These are phyloP conservation scores for Dasyornis broadbenti DNA, from an alignment of 2,113 vertebrate genomes.

Conservation along the genomic window DNA sequence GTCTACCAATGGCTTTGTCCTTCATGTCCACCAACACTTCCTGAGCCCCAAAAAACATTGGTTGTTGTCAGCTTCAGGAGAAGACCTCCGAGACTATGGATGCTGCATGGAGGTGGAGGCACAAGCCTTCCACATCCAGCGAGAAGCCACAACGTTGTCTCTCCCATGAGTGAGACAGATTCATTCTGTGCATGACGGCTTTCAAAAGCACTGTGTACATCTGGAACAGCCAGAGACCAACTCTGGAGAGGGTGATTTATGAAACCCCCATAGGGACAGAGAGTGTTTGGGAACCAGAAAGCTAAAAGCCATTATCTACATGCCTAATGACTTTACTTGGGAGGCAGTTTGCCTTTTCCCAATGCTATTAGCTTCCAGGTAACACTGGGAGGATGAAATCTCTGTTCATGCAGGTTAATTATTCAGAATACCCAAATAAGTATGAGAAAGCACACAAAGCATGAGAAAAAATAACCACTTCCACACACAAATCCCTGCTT, in stretches of 20 bases:
- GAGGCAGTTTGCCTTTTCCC: not conserved
- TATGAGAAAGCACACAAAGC: not conserved
- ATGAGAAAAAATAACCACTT: not conserved
- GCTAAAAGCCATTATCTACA: not conserved
- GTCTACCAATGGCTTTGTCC: not conserved
- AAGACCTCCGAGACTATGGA: not conserved
- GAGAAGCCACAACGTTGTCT: fast-evolving
- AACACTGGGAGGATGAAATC: not conserved
- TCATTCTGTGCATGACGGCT: not conserved
- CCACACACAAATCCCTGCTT: not conserved
- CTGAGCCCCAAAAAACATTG: not conserved
- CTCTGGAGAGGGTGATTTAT: not conserved
- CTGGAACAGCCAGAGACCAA: not conserved
- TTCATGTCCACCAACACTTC: not conserved
- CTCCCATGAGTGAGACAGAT: not conserved
- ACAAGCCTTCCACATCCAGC: not conserved
- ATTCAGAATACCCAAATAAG: not conserved
- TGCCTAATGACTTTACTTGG: not conserved
- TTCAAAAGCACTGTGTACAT: not conserved
- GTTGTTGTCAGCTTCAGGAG: not conserved
- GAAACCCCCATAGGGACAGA: not conserved
- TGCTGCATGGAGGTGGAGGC: not conserved
- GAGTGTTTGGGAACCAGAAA: not conserved
- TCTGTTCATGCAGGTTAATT: not conserved
- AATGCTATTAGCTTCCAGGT: not conserved